Base-by-base conservation (phyloP, 1,140 invertebrate species). In the Drosophila neocordata region DNA sequence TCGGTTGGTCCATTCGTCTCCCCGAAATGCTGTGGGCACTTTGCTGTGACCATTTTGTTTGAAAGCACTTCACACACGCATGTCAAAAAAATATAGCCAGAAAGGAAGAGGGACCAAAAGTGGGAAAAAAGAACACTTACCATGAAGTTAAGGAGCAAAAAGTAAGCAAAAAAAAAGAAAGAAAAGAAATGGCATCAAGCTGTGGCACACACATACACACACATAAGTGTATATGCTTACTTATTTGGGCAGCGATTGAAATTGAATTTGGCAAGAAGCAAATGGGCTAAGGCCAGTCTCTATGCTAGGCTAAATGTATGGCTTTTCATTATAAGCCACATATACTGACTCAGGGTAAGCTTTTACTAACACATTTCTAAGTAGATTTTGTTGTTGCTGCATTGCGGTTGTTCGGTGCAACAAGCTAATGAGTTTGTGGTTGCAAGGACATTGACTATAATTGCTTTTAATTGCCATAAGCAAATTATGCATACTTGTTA, bases 381-480 rank as follows among this genome's bases (percentile, higher is more conserved):
- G 72, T 75, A 75, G 55, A 51, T 61, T 74, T 66, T 38, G 35
- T 44, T 65, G 57, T 15, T 77, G 69, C 31, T 73, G 63, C 34
- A 34, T 88, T 88, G 83, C 73, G 83, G 83, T 79, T 83, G 15
- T 48, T 71, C 71, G 84, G 73, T 76, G 79, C 79, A 88, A 82
- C 83, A 73, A 88, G 83, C 83, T 88, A 88, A 88, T 88, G 83
- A 88, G 84, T 83, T 88, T 88, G 83, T 69, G 83, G 83, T 83
- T 88, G 74, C 57, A 64, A 69, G 73, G 66, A 83, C 83, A 88
- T 67, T 79, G 69, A 69, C 64, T 83, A 88, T 88, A 88, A 88
- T 88, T 88, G 83, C 79, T 89, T 88, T 88, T 88, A 88, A 88
- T 88, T 88, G 83, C 83, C 71, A 83, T 88, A 68, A 83, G 83